Percentiles rank a stretch among this genome's conserved stretches.
These are phyloP conservation scores for Conops quadrifasciatus DNA, from an alignment of 2,888 invertebrate genomes.

Conservation along the genomic window DNA sequence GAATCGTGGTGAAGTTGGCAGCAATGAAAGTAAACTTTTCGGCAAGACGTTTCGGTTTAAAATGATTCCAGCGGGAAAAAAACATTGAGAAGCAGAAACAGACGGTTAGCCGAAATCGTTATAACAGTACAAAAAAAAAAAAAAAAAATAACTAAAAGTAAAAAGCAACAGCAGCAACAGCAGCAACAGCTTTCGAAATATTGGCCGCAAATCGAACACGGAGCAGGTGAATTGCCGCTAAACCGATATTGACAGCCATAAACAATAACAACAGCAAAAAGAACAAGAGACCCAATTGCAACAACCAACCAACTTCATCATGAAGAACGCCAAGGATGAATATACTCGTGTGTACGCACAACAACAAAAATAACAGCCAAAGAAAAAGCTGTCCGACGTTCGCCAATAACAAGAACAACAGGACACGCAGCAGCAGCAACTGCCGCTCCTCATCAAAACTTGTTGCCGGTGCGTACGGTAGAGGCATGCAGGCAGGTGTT, in stretches of 20 bases:
- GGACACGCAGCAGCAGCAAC: background rate
- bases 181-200: conserved; percentile 17
- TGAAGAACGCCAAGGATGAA: no score
- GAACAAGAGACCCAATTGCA: background rate
- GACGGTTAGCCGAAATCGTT: no score
- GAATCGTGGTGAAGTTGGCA: background rate
- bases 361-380: background rate
- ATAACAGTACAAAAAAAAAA: background rate
- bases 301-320: no score
- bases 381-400: background rate
- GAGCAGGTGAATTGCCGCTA: conserved; percentile 11
- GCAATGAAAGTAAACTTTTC: background rate
- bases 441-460: background rate
- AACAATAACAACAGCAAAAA: conserved; percentile 9
- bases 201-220: background rate
- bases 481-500: conserved; percentile 20
- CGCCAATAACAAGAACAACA: background rate
- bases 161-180: background rate
- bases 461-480: background rate
- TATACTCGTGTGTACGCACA: no score
- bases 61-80: background rate
- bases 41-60: background rate
- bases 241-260: conserved; percentile 16
- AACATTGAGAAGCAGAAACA: background rate
- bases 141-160: background rate